Evolutionary conservation across 2,113 vertebrate species (phyloP), one percentile per base, ranked within the genome.

Genomic region (Gobio gobio): DNA sequence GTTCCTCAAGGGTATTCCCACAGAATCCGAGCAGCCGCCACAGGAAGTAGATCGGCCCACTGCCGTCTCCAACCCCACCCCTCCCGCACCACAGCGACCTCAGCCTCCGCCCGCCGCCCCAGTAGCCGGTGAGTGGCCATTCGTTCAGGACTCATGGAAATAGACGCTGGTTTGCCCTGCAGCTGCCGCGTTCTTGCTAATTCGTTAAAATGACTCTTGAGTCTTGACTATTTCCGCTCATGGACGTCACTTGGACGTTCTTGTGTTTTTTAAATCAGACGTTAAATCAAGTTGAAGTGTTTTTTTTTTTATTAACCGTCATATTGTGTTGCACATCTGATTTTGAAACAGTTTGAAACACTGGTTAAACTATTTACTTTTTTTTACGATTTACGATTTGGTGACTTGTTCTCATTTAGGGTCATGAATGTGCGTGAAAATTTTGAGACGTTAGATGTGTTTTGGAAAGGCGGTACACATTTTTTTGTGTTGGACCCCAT

Each of bases 1-100:
- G 2, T 64, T 89, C 24, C 83, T 75, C 10, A 82, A 94, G 93
- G 93, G 92, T 75, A 91, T 94, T 84, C 93, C 93, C 82, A 82
- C 86, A n/a, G 92, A 92, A 59, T 47, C 91, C 24, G 91, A 93
- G 14, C 90, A 88, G 26, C 91, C 88, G 1, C 81, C 70, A 7
- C 90, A 87, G 77, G 91, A 93, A 78, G 75, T 90, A 29, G 84
- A 87, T 0, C 88, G 85, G 81, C 89, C 89, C 1, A 91, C 72
- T 1, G 77, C 79, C 33, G 83, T 87, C 40, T n/a, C 89, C 7
- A 88, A 87, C 58, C 86, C 78, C 43, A 61, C 88, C 10, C 78
- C 83, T 61, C 88, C 91, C 12, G 56, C 88, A 59, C 83, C 89
- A 61, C 90, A 93, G 73, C 89, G 86, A 85, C 79, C 90, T 61